Base-by-base conservation (phyloP, 2,888 invertebrate genomes). In the Chesias legatella region DNA sequence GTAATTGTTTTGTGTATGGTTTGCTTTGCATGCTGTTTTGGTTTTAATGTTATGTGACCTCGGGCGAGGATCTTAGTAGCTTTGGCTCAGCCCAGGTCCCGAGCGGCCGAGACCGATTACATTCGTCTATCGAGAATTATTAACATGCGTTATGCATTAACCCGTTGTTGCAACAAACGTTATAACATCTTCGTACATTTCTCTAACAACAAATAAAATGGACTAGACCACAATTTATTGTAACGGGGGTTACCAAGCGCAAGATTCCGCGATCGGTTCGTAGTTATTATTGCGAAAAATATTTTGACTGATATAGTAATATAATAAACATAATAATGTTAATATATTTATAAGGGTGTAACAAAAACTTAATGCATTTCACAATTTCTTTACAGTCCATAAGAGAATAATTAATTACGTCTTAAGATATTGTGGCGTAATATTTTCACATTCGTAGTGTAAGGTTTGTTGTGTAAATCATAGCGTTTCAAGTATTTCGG, bases 321-420 rank as follows among this genome's bases (percentile, higher is more conserved):
- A 63, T 73, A 67, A 66, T 72, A 73, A 73, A 74, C 74, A 71
- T 78, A 77, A 78, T 76, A 79, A 77, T 81, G 81, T 82, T 84
- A 83, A 81, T 79, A 77, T 85, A 86, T 83, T 84, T 80, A 64
- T 86, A 85, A 82, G 83, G 58, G 65, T 79, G 73, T 82, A 83
- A 82, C 78, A 83, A 81, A 79, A 81, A 81, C 79, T 78, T 82
- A 79, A 80, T 86, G 86, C 86, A 88, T 88, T 88, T 88, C 82
- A 82, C 84, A 79, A 72, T 85, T 86, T 83, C 84, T 83, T 80
- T 81, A 84, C 81, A 83, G 84, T 84, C 82, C 82, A 79, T 83
- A 81, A 74, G 76, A 74, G 61, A 76, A 75, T 80, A 76, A 74
- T 68, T 69, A 75, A 64, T 67, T 73, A 79, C 44, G 69, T 73